Evolutionary conservation across 2,888 invertebrate species (phyloP), one percentile per base, ranked within the genome.

Genomic region (Rotaria socialis): DNA sequence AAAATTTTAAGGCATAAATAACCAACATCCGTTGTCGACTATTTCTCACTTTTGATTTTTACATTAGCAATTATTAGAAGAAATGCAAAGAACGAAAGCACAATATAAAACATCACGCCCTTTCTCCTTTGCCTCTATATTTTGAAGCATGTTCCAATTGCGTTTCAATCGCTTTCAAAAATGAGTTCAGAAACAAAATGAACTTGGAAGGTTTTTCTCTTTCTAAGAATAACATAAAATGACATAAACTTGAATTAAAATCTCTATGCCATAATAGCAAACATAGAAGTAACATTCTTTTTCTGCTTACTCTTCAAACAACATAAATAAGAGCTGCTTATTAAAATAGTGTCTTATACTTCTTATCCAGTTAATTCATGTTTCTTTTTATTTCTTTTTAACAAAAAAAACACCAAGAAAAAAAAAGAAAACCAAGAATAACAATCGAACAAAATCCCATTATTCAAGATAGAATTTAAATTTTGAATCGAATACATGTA

Each of bases 401-500:
- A 52, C 14, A 52, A 52, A 11, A 52, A 11, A 52, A 52, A 52
- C 52, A 14, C 5, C 11, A 52, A 16, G 16, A 52, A 52, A 52
- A 52, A 52, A 52, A 52, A 52, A 52, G 14, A 52, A 52, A 52
- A 52, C 16, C 16, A 52, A 52, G 16, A 16, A 52, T 52, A 14
- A 52, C 14, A 52, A 52, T 52, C 16, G 52, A 52, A 52, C 16
- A 52, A 56, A 56, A 56, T 24, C 24, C 8, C 24, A 56, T 84
- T 75, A 86, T 86, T 86, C 86, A 74, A 86, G 67, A 85, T 86
- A 74, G 50, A 85, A 86, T 80, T 74, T 80, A 85, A 56, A 86
- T 35, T 85, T 67, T n/a, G 56, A 41, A 80, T 86, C 86, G 19
- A 86, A 86, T 55, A 85, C 74, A 47, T 86, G 56, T 43, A 86